phyloP scores from a whole-genome alignment of 2,113 vertebrate genomes.

The Corydoras sp. region DNA sequence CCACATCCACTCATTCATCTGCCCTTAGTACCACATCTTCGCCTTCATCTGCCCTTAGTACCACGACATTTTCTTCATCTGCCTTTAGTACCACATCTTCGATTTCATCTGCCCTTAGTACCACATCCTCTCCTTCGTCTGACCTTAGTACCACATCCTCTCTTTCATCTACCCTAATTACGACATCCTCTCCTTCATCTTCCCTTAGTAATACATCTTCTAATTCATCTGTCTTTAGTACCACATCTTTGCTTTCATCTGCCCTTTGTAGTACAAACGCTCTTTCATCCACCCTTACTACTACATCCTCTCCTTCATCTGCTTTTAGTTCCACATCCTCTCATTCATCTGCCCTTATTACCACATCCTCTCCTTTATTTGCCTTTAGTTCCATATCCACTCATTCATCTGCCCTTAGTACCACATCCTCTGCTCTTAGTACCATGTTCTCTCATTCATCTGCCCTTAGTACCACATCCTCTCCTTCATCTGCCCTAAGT shows the following conservation, averaged over 20 bases:
- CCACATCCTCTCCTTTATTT: too few relatives aligned
- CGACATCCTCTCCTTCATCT: too few relatives aligned
- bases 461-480: background rate
- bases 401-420: background rate
- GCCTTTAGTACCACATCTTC: background rate
- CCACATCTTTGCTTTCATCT: too few relatives aligned
- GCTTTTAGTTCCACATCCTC: background rate
- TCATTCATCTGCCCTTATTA: background rate
- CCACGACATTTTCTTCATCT: background rate
- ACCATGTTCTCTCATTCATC: background rate
- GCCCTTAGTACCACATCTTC: background rate
- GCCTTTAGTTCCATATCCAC: too few relatives aligned
- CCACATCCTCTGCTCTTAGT: background rate
- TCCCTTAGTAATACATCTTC: too few relatives aligned
- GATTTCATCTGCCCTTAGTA: background rate
- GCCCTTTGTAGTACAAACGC: too few relatives aligned
- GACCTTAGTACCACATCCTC: too few relatives aligned
- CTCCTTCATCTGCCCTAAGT: slow-evolving; percentile 19
- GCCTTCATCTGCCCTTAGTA: background rate
- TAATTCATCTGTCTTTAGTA: too few relatives aligned
- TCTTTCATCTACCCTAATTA: too few relatives aligned
- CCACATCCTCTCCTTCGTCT: background rate
- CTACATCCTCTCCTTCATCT: slow-evolving; percentile 26
- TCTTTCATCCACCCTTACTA: slow-evolving; percentile 4
- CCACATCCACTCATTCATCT: background rate